These are phyloP conservation scores for Telmatherina bonti DNA, from an alignment of 2,797 vertebrate species.

Conservation along the genomic window DNA sequence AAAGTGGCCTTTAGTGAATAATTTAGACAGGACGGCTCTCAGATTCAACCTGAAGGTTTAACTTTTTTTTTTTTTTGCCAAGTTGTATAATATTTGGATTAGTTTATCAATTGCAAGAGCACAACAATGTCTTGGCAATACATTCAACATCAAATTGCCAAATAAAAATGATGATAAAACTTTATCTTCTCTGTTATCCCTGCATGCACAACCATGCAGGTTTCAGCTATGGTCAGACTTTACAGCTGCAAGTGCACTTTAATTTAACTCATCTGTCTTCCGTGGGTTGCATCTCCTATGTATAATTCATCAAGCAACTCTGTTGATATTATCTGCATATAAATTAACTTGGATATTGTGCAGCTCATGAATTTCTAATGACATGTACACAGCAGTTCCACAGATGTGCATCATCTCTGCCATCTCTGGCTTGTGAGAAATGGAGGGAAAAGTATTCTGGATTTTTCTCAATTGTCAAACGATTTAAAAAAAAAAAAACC, in stretches of 20 bases:
- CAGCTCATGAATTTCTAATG: slow-evolving; percentile 74
- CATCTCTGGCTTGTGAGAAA: slow-evolving; percentile 40
- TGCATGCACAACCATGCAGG: slow-evolving; percentile 32
- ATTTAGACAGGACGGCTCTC: not conserved
- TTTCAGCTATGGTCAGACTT: slow-evolving; percentile 46
- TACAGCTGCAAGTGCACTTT: slow-evolving; percentile 60
- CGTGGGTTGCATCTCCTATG: slow-evolving; percentile 71
- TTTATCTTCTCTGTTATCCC: slow-evolving; percentile 47
- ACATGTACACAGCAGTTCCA: slow-evolving; percentile 56
- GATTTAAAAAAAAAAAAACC: slow-evolving; percentile 9
- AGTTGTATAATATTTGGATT: slow-evolving; percentile 16
- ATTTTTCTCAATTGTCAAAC: slow-evolving; percentile 45
- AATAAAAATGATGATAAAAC: slow-evolving; percentile 46
- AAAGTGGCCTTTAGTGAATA: not conserved
- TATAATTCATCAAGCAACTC: slow-evolving; percentile 78
- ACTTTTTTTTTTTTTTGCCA: slow-evolving; percentile 13
- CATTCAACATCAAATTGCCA: slow-evolving; percentile 37
- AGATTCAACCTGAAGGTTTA: slow-evolving; percentile 21
- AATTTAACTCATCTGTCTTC: slow-evolving; percentile 75
- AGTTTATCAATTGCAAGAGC: not conserved
- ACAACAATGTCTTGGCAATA: slow-evolving; percentile 14
- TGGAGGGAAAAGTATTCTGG: slow-evolving; percentile 46
- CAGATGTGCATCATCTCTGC: slow-evolving; percentile 46
- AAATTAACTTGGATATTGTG: slow-evolving; percentile 75
- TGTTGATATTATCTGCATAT: slow-evolving; percentile 75